phyloP scores from a whole-genome alignment of 37 sponge, comb jelly and placozoan species.

The Beroe ovata region DNA sequence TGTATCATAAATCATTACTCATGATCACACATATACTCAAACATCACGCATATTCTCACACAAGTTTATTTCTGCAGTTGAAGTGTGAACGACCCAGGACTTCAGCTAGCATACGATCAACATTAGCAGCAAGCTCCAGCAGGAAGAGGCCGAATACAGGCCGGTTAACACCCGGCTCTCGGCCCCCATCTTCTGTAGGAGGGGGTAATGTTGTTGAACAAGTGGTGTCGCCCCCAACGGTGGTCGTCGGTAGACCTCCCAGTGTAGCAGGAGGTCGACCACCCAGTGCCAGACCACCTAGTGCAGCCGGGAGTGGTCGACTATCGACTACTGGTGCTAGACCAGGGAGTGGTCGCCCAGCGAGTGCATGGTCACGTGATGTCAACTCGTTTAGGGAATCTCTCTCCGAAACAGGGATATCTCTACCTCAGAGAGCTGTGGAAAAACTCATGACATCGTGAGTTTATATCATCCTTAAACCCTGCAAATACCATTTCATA shows the following conservation, averaged over 20 bases:
- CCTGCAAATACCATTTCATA: too few relatives aligned
- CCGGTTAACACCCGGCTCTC: conserved; percentile 9
- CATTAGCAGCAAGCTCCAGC: not conserved
- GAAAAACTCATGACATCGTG: conserved; percentile 35
- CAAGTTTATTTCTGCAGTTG: not conserved
- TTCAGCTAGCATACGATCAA: not conserved
- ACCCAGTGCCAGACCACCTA: not conserved
- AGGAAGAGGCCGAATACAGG: conserved; percentile 11
- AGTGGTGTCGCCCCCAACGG: too few relatives aligned
- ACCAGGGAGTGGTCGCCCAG: not conserved
- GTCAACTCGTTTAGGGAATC: conserved; percentile 37
- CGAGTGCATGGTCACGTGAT: not conserved
- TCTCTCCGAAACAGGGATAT: conserved; percentile 53
- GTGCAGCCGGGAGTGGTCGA: not conserved
- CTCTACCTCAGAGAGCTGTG: conserved; percentile 21
- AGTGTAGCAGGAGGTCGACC: not conserved
- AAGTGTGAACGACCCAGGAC: not conserved
- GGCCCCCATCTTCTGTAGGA: not conserved
- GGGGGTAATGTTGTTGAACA: not conserved
- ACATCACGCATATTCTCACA: too few relatives aligned
- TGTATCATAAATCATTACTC: too few relatives aligned
- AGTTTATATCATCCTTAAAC: too few relatives aligned
- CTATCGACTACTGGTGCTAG: not conserved
- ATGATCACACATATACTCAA: too few relatives aligned
- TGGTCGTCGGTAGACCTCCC: not conserved